Evolutionary conservation across 2,888 invertebrate species (phyloP).

Genomic region (Mimas tiliae): DNA sequence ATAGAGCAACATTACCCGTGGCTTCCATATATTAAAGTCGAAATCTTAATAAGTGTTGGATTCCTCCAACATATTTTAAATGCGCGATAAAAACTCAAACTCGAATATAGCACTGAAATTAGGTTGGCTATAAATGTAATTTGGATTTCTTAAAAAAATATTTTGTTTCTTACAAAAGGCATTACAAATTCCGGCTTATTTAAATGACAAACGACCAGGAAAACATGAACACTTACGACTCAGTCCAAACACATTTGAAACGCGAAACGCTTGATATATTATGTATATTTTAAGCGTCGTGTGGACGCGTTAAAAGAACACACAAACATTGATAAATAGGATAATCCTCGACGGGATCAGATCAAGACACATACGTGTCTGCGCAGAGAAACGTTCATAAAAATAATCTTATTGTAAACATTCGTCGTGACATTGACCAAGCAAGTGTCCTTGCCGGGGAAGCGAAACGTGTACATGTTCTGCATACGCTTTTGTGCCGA

Average conservation of each 20-base stretch:
- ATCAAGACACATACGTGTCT: constrained; percentile 25
- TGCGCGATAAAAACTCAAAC: not conserved
- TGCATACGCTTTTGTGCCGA: constrained; percentile 41
- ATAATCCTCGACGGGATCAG: constrained; percentile 10
- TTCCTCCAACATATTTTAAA: not conserved
- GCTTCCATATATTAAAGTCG: not conserved
- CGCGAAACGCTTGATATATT: not conserved
- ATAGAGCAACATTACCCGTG: not conserved
- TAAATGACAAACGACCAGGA: constrained; percentile 19
- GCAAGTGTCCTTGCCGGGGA: constrained; percentile 59
- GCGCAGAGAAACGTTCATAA: constrained; percentile 34
- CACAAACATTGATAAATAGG: constrained; percentile 13
- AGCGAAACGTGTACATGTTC: constrained; percentile 42
- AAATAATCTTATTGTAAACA: constrained; percentile 54
- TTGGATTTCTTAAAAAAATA: not conserved
- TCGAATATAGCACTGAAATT: not conserved
- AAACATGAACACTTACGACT: constrained; percentile 4
- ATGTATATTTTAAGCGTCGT: not conserved
- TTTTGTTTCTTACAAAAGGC: not conserved
- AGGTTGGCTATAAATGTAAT: not conserved
- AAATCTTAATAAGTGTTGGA: not conserved
- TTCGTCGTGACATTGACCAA: constrained; percentile 63
- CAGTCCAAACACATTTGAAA: not conserved
- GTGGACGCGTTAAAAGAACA: not conserved
- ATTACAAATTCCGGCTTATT: not conserved